Evolutionary conservation across 2,888 invertebrate species (phyloP), one percentile per base, ranked within the genome.

Genomic region (Coremacera marginata): DNA sequence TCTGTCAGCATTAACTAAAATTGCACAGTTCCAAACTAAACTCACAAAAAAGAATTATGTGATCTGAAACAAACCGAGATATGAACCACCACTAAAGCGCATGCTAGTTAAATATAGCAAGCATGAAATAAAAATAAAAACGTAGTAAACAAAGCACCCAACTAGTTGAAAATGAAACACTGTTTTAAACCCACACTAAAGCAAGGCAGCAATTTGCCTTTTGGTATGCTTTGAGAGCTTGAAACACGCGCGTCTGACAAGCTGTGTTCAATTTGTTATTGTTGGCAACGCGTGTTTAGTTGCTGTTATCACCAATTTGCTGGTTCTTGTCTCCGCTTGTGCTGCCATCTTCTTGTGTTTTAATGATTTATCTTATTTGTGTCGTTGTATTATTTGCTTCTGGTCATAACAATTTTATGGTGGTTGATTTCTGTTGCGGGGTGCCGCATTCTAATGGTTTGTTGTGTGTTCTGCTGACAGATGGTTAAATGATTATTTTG

Each of bases 371-470:
- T 65, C 37, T 14, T 34, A 65, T 65, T 31, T 27, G 27, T 62
- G 7, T 27, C 5, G 62, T 62, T 1, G 16, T 65, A 37, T 34
- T 34, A 27, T 27, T 37, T 63, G 16, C 16, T 63, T 11, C 27
- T 31, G 63, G 27, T 27, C 31, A 27, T 68, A 51, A 27, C 51
- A 68, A 68, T 68, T 68, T 68, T 51, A 49, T 51, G 68, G 68
- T 68, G 68, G 68, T 68, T 68, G 68, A 27, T 68, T 68, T 68
- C 49, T 19, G 14, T 49, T 27, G 19, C 51, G 11, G 16, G 11
- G 27, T 51, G 22, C 19, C 16, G 22, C 7, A 49, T 51, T 25
- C 49, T 68, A 51, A 51, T 68, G 68, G 51, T 25, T 68, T 68
- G 37, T 68, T 22, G 44, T 68, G 44, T 19, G 34, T 67, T 37